Conservation (phyloP, 2,113 vertebrate genomes). For the Scatophagus argus region DNA sequence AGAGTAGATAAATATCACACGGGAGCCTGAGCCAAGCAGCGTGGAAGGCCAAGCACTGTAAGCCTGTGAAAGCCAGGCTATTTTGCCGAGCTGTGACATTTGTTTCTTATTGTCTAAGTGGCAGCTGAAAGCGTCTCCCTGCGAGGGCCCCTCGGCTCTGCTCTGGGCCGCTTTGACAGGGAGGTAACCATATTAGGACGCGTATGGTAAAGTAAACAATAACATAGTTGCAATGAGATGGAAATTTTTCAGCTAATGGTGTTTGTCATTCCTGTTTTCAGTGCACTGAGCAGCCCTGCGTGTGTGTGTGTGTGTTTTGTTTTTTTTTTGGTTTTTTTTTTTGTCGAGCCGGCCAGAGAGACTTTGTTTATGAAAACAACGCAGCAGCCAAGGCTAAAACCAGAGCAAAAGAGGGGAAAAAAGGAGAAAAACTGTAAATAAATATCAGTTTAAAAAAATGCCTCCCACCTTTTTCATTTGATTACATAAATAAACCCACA, state of each 20-base stretch:
- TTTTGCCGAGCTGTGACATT: slow-evolving; percentile 89
- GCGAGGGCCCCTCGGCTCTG: slow-evolving; percentile 87
- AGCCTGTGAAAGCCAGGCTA: slow-evolving; percentile 82
- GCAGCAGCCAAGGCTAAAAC: slow-evolving; percentile 82
- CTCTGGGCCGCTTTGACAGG: slow-evolving; percentile 86
- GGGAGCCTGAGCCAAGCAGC: slow-evolving; percentile 59
- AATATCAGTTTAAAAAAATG: slow-evolving; percentile 73
- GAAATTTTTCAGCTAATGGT: slow-evolving; percentile 91
- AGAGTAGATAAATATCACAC: slow-evolving; percentile 75
- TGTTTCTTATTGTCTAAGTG: slow-evolving; percentile 95
- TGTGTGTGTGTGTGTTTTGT: too few relatives aligned
- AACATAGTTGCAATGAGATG: slow-evolving; percentile 97
- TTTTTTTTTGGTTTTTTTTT: too few relatives aligned
- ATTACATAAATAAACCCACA: slow-evolving; percentile 76
- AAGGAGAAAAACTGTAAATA: slow-evolving; percentile 71
- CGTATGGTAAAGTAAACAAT: slow-evolving; percentile 98
- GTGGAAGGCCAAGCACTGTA: slow-evolving; percentile 83
- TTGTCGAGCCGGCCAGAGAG: slow-evolving; percentile 75
- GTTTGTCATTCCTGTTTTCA: slow-evolving; percentile 91
- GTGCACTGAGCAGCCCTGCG: slow-evolving; percentile 73
- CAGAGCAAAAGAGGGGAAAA: slow-evolving; percentile 62
- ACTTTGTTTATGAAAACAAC: slow-evolving; percentile 83
- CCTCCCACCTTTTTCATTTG: slow-evolving; percentile 74
- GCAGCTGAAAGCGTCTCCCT: slow-evolving; percentile 89
- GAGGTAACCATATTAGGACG: slow-evolving; percentile 98